phyloP scores from a whole-genome alignment of 64 coral and sea anemone genomes.

The Porites lutea region DNA sequence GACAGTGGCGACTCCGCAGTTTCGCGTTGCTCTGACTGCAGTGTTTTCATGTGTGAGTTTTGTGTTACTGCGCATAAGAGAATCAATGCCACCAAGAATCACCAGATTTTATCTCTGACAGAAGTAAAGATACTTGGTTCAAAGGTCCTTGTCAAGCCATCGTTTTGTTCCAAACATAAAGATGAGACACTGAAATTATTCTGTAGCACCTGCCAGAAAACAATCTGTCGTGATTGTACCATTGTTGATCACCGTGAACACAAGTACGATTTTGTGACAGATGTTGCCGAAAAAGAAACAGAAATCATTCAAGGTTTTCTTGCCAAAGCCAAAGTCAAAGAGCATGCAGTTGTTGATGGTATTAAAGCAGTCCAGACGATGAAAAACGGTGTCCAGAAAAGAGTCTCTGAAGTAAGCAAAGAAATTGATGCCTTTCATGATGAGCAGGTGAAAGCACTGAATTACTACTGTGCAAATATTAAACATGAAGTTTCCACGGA shows the following conservation, averaged over 20 bases:
- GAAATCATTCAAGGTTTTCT: background rate
- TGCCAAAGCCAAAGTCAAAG: background rate
- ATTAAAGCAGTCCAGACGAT: slow-evolving; percentile 26
- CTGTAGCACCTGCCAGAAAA: slow-evolving; percentile 45
- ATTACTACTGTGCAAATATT: background rate
- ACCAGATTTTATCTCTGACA: slow-evolving; percentile 42
- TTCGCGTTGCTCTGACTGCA: background rate
- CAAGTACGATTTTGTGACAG: slow-evolving; percentile 23
- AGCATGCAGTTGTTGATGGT: background rate
- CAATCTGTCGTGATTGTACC: slow-evolving; percentile 63
- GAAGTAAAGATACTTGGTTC: slow-evolving; percentile 43
- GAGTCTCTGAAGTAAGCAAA: background rate
- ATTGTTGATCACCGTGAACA: slow-evolving; percentile 64
- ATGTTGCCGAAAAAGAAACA: slow-evolving; percentile 4
- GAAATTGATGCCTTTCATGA: slow-evolving; percentile 15
- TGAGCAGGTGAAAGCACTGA: slow-evolving; percentile 3
- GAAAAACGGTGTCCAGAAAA: background rate
- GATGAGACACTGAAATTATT: slow-evolving; percentile 46
- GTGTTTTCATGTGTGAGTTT: slow-evolving; percentile 19
- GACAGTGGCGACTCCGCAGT: background rate
- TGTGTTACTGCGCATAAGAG: slow-evolving; percentile 53
- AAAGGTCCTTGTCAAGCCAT: slow-evolving; percentile 26
- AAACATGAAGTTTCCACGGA: slow-evolving; percentile 2
- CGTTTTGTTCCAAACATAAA: slow-evolving; percentile 30
- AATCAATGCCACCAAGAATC: slow-evolving; percentile 7